These are phyloP conservation scores for Colossoma macropomum DNA, from an alignment of 2,113 vertebrate genomes.

Conservation along the genomic window DNA sequence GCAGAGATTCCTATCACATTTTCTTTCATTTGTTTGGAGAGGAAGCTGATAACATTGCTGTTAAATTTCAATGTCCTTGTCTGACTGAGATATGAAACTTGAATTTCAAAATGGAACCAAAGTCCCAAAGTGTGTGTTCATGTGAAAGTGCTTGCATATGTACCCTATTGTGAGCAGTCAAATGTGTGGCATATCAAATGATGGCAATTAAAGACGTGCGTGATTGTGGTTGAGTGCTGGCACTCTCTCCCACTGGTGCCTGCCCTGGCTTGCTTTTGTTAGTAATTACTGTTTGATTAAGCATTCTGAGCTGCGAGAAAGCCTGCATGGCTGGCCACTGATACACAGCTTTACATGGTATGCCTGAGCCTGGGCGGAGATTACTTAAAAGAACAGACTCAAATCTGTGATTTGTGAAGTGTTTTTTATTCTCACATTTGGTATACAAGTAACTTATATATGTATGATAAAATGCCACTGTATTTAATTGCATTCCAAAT, in stretches of 20 bases:
- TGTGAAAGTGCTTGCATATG: conserved; percentile 52
- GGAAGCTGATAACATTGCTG: background rate
- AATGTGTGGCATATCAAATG: conserved; percentile 65
- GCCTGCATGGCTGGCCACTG: conserved; percentile 65
- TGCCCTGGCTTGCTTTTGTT: conserved; percentile 78
- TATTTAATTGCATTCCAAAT: background rate
- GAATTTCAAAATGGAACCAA: conserved; percentile 23
- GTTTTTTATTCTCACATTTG: background rate
- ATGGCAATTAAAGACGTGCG: conserved; percentile 71
- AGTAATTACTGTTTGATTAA: conserved; percentile 82
- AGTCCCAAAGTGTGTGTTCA: background rate
- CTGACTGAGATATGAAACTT: background rate
- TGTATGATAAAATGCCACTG: background rate
- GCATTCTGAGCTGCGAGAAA: conserved; percentile 74
- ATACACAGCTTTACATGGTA: conserved; percentile 75
- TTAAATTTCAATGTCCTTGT: background rate
- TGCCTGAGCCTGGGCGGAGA: conserved; percentile 64
- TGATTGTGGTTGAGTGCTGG: conserved; percentile 65
- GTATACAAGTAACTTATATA: background rate
- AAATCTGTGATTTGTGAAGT: background rate
- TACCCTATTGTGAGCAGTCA: conserved; percentile 50
- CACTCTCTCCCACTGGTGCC: conserved; percentile 64
- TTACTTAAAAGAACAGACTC: conserved; percentile 20
- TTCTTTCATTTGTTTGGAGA: background rate
- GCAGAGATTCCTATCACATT: background rate